Evolutionary conservation across 2,888 invertebrate genomes (phyloP).

Genomic region (Lysandra coridon): DNA sequence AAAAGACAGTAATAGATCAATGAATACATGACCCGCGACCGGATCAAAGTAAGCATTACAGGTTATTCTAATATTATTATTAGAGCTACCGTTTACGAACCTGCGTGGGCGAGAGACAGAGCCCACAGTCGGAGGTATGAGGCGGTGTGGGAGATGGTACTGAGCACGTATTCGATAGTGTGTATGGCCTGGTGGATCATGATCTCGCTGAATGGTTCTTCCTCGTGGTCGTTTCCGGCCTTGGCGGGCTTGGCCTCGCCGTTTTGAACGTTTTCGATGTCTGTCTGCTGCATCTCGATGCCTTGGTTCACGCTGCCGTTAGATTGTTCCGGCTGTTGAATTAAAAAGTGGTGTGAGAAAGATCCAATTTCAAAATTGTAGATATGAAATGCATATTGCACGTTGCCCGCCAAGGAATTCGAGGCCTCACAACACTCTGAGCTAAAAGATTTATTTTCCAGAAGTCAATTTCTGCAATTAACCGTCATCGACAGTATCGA

Average conservation of each 20-base stretch:
- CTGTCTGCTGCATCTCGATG: conserved; percentile 82
- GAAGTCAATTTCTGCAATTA: too few species aligned
- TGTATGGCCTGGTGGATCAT: conserved; percentile 97
- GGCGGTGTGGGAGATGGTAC: conserved; percentile 97
- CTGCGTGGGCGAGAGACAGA: conserved; percentile 95
- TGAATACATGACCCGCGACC: too few species aligned
- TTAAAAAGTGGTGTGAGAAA: neutral
- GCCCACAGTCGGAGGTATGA: conserved; percentile 98
- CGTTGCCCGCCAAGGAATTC: too few species aligned
- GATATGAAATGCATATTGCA: too few species aligned
- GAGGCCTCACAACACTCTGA: too few species aligned
- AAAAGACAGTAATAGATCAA: too few species aligned
- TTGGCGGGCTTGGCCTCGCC: conserved; percentile 45
- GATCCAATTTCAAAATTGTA: neutral
- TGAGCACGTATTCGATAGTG: conserved; percentile 97
- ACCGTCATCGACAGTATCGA: too few species aligned
- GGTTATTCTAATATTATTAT: too few species aligned
- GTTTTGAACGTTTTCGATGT: conserved; percentile 45
- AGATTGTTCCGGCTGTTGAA: conserved; percentile 61
- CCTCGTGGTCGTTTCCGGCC: conserved; percentile 62
- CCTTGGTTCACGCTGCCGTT: conserved; percentile 85
- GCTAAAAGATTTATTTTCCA: too few species aligned
- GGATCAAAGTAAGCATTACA: too few species aligned
- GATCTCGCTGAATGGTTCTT: conserved; percentile 90
- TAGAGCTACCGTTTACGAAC: conserved; percentile 68